Evolutionary conservation across 2,113 vertebrate species (phyloP).

Genomic region (Emberiza fucata): DNA sequence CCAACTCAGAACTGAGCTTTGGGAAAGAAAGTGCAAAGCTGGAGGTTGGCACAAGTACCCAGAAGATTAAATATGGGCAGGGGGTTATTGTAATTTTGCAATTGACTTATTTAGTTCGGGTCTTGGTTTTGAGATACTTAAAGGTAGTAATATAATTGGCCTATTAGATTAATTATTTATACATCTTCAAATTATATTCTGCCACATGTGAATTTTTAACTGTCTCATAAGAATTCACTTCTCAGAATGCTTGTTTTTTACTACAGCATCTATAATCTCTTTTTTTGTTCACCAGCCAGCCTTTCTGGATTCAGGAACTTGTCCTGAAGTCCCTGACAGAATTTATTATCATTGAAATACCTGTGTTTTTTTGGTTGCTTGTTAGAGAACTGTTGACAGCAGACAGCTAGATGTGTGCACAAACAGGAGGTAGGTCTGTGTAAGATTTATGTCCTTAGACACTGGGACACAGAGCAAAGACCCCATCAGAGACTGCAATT

Average conservation of each 20-base stretch:
- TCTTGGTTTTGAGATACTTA: not conserved
- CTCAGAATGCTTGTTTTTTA: not conserved
- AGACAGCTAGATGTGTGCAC: not conserved
- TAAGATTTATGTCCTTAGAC: not conserved
- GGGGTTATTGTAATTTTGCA: not conserved
- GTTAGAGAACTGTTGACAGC: not conserved
- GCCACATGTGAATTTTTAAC: not conserved
- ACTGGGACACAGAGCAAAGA: not conserved
- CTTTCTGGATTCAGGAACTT: not conserved
- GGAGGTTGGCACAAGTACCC: not conserved
- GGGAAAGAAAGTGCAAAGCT: not conserved
- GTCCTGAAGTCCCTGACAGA: not conserved
- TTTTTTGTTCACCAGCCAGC: not conserved
- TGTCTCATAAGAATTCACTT: not conserved
- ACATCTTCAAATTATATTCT: not conserved
- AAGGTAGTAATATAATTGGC: not conserved
- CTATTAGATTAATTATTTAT: not conserved
- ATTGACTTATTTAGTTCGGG: not conserved
- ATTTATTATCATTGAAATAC: not conserved
- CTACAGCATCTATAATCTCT: not conserved
- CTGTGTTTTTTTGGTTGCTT: not conserved
- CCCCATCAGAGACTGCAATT: not conserved
- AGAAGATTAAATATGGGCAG: not conserved
- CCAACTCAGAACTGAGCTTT: not conserved
- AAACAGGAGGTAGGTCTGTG: not conserved